These are phyloP conservation scores for Caenorhabditis drosophilae DNA, from an alignment of 2,888 invertebrate genomes.

Conservation along the genomic window DNA sequence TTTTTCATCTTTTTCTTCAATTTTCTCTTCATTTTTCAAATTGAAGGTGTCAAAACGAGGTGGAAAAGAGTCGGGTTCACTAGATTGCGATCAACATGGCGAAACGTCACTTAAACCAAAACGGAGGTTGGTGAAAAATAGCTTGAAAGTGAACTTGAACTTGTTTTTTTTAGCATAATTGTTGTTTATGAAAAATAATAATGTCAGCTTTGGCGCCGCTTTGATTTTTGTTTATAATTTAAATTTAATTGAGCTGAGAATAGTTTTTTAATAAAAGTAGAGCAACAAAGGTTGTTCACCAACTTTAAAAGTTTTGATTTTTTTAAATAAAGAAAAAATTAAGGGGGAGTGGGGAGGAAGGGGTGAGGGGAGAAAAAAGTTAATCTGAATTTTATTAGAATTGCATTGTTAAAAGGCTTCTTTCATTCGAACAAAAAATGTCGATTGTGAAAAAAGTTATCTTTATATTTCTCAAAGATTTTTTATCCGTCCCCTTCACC, in stretches of 20 bases:
- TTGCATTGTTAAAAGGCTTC: too few species aligned
- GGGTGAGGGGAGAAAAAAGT: too few species aligned
- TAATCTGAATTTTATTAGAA: too few species aligned
- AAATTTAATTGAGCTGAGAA: not conserved
- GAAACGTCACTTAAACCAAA: conserved; percentile 23
- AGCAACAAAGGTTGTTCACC: not conserved
- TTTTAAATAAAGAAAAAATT: too few species aligned
- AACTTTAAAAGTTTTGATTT: not conserved
- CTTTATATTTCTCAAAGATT: not conserved
- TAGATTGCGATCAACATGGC: conserved; percentile 13
- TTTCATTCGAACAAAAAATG: too few species aligned
- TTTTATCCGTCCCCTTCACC: too few species aligned
- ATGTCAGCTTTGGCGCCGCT: not conserved
- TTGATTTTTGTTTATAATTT: not conserved
- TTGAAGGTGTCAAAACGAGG: conserved; percentile 4
- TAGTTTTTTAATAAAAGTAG: not conserved
- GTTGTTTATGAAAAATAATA: not conserved
- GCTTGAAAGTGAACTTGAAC: not conserved
- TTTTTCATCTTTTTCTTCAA: too few species aligned
- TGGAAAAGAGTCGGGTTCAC: conserved; percentile 20
- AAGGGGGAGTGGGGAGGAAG: too few species aligned
- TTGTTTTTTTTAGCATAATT: not conserved
- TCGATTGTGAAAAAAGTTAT: not conserved
- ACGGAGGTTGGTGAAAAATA: conserved; percentile 13
- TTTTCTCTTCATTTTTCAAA: not conserved